A percentile compares a stretch with the other conserved stretches of the same genome.
These are phyloP conservation scores for Hydra vulgaris DNA, from an alignment of 30 jellyfish, hydroid and myxozoan genomes.

Conservation along the genomic window DNA sequence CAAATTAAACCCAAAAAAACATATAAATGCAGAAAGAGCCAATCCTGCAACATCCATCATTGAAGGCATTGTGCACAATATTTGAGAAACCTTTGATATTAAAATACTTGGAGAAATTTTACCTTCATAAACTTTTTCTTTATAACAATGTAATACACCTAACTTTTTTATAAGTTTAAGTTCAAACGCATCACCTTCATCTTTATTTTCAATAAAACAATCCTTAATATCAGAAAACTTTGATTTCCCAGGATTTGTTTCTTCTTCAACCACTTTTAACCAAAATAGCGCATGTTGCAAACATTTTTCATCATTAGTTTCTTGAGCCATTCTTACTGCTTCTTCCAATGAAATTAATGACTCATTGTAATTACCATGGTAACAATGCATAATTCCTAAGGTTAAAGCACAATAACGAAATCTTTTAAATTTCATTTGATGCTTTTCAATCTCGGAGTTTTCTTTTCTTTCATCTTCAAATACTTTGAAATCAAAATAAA, in stretches of 20 bases:
- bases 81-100: constrained; percentile 9
- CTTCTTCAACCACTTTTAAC: constrained; percentile 19
- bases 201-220: neutral
- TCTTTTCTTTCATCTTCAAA: constrained; percentile 30
- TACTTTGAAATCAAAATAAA: constrained; percentile 51
- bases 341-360: constrained; percentile 66
- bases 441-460: constrained; percentile 51
- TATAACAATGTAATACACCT: constrained; percentile 14
- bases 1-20: constrained; percentile 42
- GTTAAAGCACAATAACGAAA: constrained; percentile 72
- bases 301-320: constrained; percentile 60
- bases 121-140: constrained; percentile 1
- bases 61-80: constrained; percentile 4
- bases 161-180: neutral
- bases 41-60: constrained; percentile 11
- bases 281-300: constrained; percentile 59
- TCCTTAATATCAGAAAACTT: neutral
- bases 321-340: constrained; percentile 78
- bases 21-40: constrained; percentile 48
- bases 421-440: constrained; percentile 53
- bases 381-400: constrained; percentile 53
- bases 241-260: neutral
- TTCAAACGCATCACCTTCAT: neutral
- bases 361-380: constrained; percentile 40
- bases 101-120: constrained; percentile 3